A percentile compares a stretch with the other conserved stretches of the same genome.
Evolutionary conservation across 2,113 vertebrate genomes (phyloP).

Genomic region (Lophius piscatorius): DNA sequence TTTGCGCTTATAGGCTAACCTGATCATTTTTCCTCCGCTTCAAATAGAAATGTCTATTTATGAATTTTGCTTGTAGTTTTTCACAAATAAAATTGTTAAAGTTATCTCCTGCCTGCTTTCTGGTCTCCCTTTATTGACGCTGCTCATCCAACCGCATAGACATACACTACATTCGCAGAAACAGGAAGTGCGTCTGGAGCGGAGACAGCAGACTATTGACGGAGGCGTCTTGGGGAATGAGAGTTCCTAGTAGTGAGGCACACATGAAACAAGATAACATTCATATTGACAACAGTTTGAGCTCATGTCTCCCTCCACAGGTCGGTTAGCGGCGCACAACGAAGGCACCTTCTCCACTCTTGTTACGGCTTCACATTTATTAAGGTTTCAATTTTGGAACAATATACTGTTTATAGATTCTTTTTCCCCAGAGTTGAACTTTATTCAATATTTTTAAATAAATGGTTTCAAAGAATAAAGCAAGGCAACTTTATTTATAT

Average conservation of each 20-base stretch:
- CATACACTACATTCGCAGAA: not conserved
- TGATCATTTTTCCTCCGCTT: slow-evolving; percentile 95
- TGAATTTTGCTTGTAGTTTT: slow-evolving; percentile 99
- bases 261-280: slow-evolving; percentile 49
- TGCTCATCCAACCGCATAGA: too few species aligned
- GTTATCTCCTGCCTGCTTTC: slow-evolving; percentile 74
- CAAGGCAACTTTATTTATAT: too few species aligned
- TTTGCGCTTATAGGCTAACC: slow-evolving; percentile 97
- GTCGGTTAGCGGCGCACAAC: slow-evolving; percentile 26
- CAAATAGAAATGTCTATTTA: slow-evolving; percentile 99
- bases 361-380: too few species aligned
- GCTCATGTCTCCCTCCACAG: slow-evolving; percentile 38
- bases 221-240: slow-evolving; percentile 31
- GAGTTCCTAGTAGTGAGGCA: slow-evolving; percentile 12
- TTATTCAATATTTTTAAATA: too few species aligned
- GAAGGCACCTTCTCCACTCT: too few species aligned
- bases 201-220: slow-evolving; percentile 47
- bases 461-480: too few species aligned
- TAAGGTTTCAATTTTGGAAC: too few species aligned
- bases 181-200: slow-evolving; percentile 22
- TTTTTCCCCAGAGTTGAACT: too few species aligned
- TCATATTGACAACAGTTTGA: slow-evolving; percentile 48
- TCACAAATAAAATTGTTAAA: slow-evolving; percentile 99
- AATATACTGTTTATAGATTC: too few species aligned
- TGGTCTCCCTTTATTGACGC: slow-evolving; percentile 38